A percentile compares a stretch with the other conserved stretches of the same genome.
These are phyloP conservation scores for Oreotrochilus melanogaster DNA, from an alignment of 2,113 vertebrate species.

Conservation along the genomic window DNA sequence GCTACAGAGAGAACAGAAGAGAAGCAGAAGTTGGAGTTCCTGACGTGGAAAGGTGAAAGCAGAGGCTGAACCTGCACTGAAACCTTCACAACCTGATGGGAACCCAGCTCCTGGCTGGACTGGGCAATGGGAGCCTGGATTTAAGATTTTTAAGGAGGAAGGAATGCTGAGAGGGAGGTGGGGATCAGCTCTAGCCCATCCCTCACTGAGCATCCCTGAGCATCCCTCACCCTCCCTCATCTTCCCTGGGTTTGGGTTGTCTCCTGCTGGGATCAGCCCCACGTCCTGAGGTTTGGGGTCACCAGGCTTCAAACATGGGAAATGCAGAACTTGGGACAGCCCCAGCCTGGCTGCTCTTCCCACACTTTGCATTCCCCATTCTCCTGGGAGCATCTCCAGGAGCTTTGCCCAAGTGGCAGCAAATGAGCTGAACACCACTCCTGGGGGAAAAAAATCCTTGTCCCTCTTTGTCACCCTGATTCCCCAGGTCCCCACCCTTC, in stretches of 20 bases:
- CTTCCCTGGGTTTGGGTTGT: neutral
- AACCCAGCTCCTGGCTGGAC: neutral
- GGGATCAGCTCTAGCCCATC: too few relatives aligned
- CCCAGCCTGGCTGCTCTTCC: neutral
- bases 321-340: fast-evolving
- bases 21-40: constrained; percentile 55
- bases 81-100: neutral
- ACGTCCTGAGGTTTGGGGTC: fast-evolving
- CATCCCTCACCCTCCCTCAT: too few relatives aligned
- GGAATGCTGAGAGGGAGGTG: neutral
- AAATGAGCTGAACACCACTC: neutral
- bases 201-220: too few relatives aligned
- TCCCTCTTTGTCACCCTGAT: fast-evolving
- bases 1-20: constrained; percentile 83
- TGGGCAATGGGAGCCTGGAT: neutral
- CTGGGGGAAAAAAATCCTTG: neutral
- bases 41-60: neutral
- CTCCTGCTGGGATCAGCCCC: neutral
- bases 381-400: neutral
- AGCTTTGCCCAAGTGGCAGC: neutral
- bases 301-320: fast-evolving
- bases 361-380: fast-evolving
- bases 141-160: neutral
- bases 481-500: neutral
- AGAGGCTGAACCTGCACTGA: neutral